These are phyloP conservation scores for Ferdinandea cuprea DNA, from an alignment of 2,888 invertebrate genomes.

Conservation along the genomic window DNA sequence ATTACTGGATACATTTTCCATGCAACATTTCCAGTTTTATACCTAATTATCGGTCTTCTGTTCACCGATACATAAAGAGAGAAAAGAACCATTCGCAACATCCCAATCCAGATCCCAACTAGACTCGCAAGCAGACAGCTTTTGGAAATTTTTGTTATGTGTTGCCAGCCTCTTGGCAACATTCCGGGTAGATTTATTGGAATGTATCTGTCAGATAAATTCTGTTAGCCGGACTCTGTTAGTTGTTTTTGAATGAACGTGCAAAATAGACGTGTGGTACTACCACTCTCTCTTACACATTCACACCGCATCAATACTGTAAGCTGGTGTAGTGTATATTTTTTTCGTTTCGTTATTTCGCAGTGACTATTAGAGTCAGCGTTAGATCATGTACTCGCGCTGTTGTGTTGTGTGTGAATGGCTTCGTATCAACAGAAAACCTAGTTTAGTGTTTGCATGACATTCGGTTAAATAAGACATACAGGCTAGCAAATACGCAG, in stretches of 20 bases:
- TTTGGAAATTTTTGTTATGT: conserved; percentile 71
- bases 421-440: conserved; percentile 75
- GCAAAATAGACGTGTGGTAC: conserved; percentile 81
- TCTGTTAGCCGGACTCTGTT: conserved; percentile 78
- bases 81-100: conserved; percentile 76
- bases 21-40: conserved; percentile 76
- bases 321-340: conserved; percentile 69
- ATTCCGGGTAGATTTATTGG: conserved; percentile 79
- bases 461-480: conserved; percentile 78
- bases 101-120: conserved; percentile 71
- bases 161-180: conserved; percentile 77
- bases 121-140: conserved; percentile 50
- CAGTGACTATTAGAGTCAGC: conserved; percentile 66
- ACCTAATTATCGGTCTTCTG: background rate
- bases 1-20: conserved; percentile 70
- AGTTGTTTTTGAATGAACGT: conserved; percentile 83
- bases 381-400: conserved; percentile 63
- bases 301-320: conserved; percentile 8
- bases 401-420: conserved; percentile 68
- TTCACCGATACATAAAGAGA: background rate
- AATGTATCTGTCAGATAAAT: conserved; percentile 80
- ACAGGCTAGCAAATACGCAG: conserved; percentile 37
- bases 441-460: conserved; percentile 78
- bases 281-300: conserved; percentile 53
- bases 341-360: conserved; percentile 75